Evolutionary conservation across 2,888 invertebrate genomes (phyloP).

Genomic region (Drosophila picticornis): DNA sequence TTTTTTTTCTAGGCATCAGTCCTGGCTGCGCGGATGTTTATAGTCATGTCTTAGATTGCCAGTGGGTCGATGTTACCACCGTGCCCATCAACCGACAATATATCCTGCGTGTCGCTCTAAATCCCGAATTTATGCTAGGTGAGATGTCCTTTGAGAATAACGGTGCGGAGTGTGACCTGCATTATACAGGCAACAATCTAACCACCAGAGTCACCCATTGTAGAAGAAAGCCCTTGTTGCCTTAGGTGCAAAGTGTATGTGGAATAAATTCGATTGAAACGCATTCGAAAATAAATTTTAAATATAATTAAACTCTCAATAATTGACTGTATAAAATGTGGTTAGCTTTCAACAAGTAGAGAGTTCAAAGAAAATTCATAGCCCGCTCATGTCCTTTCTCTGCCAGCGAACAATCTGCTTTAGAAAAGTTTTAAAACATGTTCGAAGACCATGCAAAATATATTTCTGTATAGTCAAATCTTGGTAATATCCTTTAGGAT

Average conservation of each 20-base stretch:
- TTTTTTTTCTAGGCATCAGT: slow-evolving; percentile 65
- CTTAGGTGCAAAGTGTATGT: slow-evolving; percentile 19
- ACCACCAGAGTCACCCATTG: slow-evolving; percentile 75
- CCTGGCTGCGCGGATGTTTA: slow-evolving; percentile 80
- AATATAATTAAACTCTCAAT: neutral
- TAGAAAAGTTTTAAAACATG: neutral
- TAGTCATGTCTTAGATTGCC: slow-evolving; percentile 74
- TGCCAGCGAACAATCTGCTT: neutral
- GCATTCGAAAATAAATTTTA: neutral
- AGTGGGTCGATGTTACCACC: slow-evolving; percentile 82
- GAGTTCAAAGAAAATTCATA: neutral
- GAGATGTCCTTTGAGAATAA: slow-evolving; percentile 81
- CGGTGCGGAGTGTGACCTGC: slow-evolving; percentile 76
- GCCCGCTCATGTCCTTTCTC: neutral
- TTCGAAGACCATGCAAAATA: neutral
- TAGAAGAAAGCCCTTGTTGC: slow-evolving; percentile 53
- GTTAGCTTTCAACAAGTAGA: neutral
- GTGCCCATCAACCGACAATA: slow-evolving; percentile 70
- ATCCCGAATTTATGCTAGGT: slow-evolving; percentile 80
- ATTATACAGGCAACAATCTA: slow-evolving; percentile 70
- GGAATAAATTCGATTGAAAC: neutral
- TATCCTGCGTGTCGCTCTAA: slow-evolving; percentile 77
- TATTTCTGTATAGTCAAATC: neutral
- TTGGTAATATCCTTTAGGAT: neutral
- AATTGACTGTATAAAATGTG: neutral